A percentile compares a stretch with the other conserved stretches of the same genome.
phyloP scores from a whole-genome alignment of 2,888 invertebrate genomes.

The Tipula helvola region DNA sequence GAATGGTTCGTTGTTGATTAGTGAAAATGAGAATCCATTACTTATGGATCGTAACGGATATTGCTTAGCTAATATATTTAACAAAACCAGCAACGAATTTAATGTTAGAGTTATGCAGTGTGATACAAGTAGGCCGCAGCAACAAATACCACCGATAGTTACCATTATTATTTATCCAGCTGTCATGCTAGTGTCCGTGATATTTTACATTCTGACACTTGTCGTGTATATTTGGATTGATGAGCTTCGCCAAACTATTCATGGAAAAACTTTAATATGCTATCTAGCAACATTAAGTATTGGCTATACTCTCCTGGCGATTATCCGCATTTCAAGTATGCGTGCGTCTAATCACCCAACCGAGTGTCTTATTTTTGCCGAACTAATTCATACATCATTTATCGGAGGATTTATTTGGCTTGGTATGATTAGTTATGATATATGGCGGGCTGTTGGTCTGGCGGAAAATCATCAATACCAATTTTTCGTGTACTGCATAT shows the following conservation, averaged over 20 bases:
- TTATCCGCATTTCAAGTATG: background rate
- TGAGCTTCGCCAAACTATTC: conserved; percentile 39
- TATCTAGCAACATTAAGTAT: background rate
- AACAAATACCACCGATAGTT: background rate
- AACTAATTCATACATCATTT: conserved; percentile 39
- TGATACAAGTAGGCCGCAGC: background rate
- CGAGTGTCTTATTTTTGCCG: background rate
- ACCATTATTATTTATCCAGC: background rate
- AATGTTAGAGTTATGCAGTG: background rate
- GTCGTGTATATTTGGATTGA: conserved; percentile 58
- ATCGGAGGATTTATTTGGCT: conserved; percentile 79
- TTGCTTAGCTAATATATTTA: background rate
- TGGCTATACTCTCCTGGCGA: background rate
- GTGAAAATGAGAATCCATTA: background rate
- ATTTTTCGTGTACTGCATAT: background rate
- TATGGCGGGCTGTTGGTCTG: conserved; percentile 46
- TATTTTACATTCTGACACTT: conserved; percentile 38
- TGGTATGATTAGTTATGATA: conserved; percentile 76
- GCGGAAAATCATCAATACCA: background rate
- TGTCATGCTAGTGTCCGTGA: background rate
- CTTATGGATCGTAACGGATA: background rate
- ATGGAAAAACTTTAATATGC: background rate
- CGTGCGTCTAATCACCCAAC: background rate
- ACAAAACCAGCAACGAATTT: background rate
- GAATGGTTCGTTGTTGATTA: background rate